Evolutionary conservation across 23 tunicate genomes (phyloP).

Genomic region (Phallusia fumigata): DNA sequence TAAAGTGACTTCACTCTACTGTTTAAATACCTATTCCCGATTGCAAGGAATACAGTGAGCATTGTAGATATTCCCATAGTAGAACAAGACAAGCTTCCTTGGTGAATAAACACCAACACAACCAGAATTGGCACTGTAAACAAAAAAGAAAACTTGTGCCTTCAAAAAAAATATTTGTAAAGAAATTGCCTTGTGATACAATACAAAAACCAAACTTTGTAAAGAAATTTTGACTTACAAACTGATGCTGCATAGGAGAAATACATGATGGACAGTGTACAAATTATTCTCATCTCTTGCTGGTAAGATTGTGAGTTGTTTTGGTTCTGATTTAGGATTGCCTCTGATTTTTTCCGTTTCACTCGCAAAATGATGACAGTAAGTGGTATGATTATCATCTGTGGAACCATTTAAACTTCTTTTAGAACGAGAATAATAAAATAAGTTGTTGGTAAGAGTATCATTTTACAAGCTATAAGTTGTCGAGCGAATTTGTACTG

Average conservation of each 20-base stretch:
- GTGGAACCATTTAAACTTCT: too few relatives aligned
- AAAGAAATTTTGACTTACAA: neutral
- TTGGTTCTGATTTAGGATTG: neutral
- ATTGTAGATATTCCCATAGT: neutral
- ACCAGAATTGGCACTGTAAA: neutral
- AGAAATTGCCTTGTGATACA: neutral
- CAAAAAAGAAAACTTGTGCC: neutral
- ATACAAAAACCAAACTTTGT: neutral
- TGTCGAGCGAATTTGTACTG: too few relatives aligned
- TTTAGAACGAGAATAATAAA: too few relatives aligned
- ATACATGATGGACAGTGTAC: neutral
- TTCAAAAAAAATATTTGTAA: neutral
- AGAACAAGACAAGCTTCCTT: neutral
- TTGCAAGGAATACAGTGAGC: neutral
- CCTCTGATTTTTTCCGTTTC: neutral
- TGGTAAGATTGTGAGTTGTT: neutral
- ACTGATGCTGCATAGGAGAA: neutral
- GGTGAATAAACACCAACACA: neutral
- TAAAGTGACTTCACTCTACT: neutral
- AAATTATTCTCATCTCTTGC: neutral
- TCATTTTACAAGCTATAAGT: too few relatives aligned
- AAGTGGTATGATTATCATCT: neutral
- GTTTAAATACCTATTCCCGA: neutral
- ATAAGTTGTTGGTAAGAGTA: too few relatives aligned
- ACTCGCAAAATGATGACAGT: neutral